A percentile compares a stretch with the other conserved stretches of the same genome.
phyloP scores from a whole-genome alignment of 92 coral and sea anemone genomes.

The Muricea muricata region DNA sequence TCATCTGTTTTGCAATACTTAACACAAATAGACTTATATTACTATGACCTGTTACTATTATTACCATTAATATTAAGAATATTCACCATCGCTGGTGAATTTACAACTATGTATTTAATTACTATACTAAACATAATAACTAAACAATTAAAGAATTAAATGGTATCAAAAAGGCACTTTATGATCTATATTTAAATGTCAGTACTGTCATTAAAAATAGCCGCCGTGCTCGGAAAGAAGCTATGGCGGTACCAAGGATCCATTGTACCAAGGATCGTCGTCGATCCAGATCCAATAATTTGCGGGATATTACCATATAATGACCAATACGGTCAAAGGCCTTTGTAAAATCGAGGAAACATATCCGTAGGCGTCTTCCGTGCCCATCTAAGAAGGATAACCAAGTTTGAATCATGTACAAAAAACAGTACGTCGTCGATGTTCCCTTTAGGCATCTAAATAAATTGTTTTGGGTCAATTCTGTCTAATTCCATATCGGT shows the following conservation, averaged over 20 bases:
- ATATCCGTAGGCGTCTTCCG: slow-evolving; percentile 16
- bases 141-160: no score
- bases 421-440: slow-evolving; percentile 30
- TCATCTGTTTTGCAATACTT: slow-evolving; percentile 34
- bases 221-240: no score
- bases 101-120: no score
- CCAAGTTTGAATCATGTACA: slow-evolving; percentile 52
- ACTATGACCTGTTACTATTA: no score
- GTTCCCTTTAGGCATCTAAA: slow-evolving; percentile 39
- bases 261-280: neutral
- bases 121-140: neutral
- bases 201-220: no score
- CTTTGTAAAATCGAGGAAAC: slow-evolving; percentile 61
- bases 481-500: slow-evolving; percentile 11
- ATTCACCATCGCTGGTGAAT: no score
- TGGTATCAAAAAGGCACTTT: no score
- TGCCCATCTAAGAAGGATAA: slow-evolving; percentile 1
- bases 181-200: no score
- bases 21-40: slow-evolving; percentile 14
- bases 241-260: neutral
- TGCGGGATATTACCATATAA: neutral
- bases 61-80: no score
- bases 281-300: neutral
- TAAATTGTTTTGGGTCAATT: slow-evolving; percentile 45
- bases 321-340: neutral